Conservation (phyloP, 2,888 invertebrate genomes). For the Eristalinus aeneus region DNA sequence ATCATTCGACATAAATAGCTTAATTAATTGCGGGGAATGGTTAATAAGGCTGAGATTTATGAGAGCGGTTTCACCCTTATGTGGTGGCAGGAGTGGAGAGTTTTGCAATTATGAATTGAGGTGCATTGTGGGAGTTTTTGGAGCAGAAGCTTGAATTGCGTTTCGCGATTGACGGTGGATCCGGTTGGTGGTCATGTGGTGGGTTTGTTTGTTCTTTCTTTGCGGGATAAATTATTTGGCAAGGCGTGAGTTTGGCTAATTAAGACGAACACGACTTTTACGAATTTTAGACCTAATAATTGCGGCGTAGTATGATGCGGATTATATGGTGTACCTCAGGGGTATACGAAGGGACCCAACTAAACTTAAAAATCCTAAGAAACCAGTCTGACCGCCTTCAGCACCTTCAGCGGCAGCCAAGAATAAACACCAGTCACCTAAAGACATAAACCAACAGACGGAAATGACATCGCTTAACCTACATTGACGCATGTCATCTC, state of each 20-base stretch:
- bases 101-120: not conserved
- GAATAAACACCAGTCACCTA: not conserved
- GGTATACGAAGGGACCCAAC: not conserved
- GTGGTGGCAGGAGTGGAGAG: not conserved
- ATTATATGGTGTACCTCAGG: not conserved
- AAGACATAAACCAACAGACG: not conserved
- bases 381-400: not conserved
- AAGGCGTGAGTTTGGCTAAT: not conserved
- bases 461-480: slow-evolving; percentile 23
- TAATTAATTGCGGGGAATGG: not conserved
- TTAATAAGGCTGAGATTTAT: not conserved
- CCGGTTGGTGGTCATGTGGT: not conserved
- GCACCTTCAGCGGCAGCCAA: not conserved
- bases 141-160: not conserved
- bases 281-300: not conserved
- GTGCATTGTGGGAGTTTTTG: not conserved
- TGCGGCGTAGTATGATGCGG: not conserved
- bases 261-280: not conserved
- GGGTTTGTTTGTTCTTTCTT: not conserved
- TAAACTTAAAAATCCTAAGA: not conserved
- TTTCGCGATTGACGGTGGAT: not conserved
- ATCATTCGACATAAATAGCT: not conserved
- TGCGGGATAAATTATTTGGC: not conserved
- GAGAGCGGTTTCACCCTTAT: not conserved
- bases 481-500: slow-evolving; percentile 31